Percentiles rank a stretch among this genome's conserved stretches.
Conservation (phyloP, 2,888 invertebrate genomes). For the Elysia crispata region DNA sequence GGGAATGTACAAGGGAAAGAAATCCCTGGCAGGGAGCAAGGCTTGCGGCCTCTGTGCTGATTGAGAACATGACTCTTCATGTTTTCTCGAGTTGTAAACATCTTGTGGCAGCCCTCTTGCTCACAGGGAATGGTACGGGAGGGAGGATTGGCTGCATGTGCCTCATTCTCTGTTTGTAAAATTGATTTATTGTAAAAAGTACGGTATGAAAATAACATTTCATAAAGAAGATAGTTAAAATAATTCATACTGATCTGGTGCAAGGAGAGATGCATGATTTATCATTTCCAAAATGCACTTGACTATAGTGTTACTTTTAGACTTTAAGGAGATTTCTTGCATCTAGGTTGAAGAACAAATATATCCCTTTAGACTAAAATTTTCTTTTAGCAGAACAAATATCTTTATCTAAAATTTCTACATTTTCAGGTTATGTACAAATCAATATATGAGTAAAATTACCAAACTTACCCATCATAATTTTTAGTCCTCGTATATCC, state of each 20-base stretch:
- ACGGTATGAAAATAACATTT: background rate
- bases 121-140: slow-evolving; percentile 35
- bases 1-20: slow-evolving; percentile 37
- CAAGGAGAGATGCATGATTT: no score
- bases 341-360: no score
- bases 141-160: slow-evolving; percentile 36
- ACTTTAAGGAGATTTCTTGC: no score
- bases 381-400: no score
- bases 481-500: no score
- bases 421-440: no score
- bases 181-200: background rate
- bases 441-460: no score
- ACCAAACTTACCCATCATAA: no score
- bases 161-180: slow-evolving; percentile 39
- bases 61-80: slow-evolving; percentile 46
- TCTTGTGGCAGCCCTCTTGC: slow-evolving; percentile 25
- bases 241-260: no score
- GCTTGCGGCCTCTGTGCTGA: slow-evolving; percentile 43
- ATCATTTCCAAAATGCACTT: background rate
- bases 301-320: background rate
- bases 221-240: background rate
- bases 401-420: no score
- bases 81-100: slow-evolving; percentile 42
- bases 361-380: no score
- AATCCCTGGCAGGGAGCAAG: slow-evolving; percentile 37